Percentiles rank a stretch among this genome's conserved stretches.
These are phyloP conservation scores for Phrixothrix hirtus DNA, from an alignment of 2,888 invertebrate species.

Conservation along the genomic window DNA sequence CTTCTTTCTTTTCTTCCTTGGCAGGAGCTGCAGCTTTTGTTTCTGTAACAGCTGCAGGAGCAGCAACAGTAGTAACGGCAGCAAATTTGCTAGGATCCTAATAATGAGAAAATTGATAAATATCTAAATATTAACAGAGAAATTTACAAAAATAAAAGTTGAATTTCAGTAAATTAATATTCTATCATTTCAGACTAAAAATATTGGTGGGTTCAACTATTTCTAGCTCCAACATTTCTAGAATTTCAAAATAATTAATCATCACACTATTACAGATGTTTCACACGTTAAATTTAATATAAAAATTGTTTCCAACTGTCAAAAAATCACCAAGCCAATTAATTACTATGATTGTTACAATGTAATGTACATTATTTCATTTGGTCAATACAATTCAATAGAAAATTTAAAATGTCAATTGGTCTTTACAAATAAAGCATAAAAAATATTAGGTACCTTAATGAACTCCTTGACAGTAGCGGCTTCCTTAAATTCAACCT, in stretches of 20 bases:
- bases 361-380: no score
- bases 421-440: no score
- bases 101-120: neutral
- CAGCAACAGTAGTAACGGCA: slow-evolving; percentile 62
- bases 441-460: no score
- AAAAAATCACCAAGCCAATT: no score
- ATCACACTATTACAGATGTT: neutral
- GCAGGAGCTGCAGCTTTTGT: slow-evolving; percentile 68
- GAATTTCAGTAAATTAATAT: no score
- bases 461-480: slow-evolving; percentile 89
- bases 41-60: slow-evolving; percentile 66
- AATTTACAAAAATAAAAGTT: no score
- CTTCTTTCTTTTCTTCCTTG: slow-evolving; percentile 82
- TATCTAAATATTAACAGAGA: no score
- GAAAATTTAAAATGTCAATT: no score
- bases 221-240: slow-evolving; percentile 4
- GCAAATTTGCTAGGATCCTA: slow-evolving; percentile 96
- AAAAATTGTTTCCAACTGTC: no score
- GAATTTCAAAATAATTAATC: slow-evolving; percentile 2
- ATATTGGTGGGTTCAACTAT: slow-evolving; percentile 8
- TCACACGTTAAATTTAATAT: neutral
- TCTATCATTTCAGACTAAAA: no score
- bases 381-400: no score
- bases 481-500: slow-evolving; percentile 94
- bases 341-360: no score